Evolutionary conservation across 2,113 vertebrate genomes (phyloP), one percentile per base, ranked within the genome.

Genomic region (Petroica traversi): DNA sequence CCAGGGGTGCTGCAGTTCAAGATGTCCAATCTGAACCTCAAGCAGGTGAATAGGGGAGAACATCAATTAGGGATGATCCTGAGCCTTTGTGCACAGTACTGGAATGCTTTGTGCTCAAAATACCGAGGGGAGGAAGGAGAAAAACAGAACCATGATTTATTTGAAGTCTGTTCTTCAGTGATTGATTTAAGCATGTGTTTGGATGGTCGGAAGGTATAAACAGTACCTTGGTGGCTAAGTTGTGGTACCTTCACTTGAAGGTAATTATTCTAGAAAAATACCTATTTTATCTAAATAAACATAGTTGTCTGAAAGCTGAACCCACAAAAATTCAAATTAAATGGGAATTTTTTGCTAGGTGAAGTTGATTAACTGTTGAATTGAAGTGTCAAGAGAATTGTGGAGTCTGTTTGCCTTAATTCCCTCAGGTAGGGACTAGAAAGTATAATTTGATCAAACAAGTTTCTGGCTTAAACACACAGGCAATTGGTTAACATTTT

Each of bases 391-490:
- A 72, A 31, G n/a, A 64, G 48, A 77, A 40, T 28, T 25, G 43
- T 74, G 14, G 34, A 89, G 55, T 62, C 51, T 61, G 28, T 68
- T 91, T 88, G 49, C 72, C 25, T 76, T 69, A 62, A 71, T 74
- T 92, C 63, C 38, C 24, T 71, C 31, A 63, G 76, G 52, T 87
- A 67, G 72, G 31, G 46, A 31, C 59, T 67, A 55, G 77, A 34
- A 90, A 80, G 24, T 41, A 49, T 73, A 85, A 80, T 54, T 85
- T 85, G 57, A 93, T 96, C 49, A 76, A 93, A 85, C n/a, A 66
- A 45, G 24, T 69, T 90, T 88, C 38, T 92, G 67, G 29, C n/a
- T 88, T 92, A 79, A 83, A 73, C 9, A 38, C 75, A 48, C 11
- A 85, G n/a, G 29, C 82, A 88, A 83, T 61, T 85, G 62, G 49